Conservation (phyloP, 2,113 vertebrate genomes). For the Spermophilus dauricus region DNA sequence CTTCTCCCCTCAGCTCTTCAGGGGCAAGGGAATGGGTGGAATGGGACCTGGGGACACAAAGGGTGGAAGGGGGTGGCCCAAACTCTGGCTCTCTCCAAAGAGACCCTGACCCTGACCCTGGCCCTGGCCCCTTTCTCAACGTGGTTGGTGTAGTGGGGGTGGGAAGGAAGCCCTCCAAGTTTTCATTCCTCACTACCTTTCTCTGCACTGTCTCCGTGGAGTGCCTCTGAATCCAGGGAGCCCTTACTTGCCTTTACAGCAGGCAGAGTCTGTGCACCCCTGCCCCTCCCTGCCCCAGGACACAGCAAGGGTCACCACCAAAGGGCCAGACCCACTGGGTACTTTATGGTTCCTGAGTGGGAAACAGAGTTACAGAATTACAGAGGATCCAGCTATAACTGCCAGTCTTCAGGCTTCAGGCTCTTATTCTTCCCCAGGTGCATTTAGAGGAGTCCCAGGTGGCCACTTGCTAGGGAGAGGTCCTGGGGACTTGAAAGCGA, state of each 20-base stretch:
- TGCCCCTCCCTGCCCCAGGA: no score
- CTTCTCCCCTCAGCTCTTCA: constrained; percentile 37
- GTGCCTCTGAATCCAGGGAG: background rate
- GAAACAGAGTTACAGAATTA: background rate
- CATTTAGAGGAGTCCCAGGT: background rate
- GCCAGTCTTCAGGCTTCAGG: background rate
- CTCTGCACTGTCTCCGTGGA: background rate
- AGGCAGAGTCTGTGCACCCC: no score
- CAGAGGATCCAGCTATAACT: background rate
- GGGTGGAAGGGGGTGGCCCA: background rate
- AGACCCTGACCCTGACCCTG: background rate
- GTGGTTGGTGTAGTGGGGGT: background rate
- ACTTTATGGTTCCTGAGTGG: background rate
- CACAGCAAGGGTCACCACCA: background rate
- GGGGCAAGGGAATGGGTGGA: constrained; percentile 57
- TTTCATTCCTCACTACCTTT: background rate
- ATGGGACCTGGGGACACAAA: background rate
- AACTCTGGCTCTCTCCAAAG: background rate
- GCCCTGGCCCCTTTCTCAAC: background rate
- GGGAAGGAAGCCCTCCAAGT: background rate
- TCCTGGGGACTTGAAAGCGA: background rate
- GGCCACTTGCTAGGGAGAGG: background rate
- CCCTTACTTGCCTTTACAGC: background rate
- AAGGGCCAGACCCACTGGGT: background rate
- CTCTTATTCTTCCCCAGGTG: background rate